Evolutionary conservation across 2,113 vertebrate species (phyloP).

Genomic region (Syngnathus scovelli): DNA sequence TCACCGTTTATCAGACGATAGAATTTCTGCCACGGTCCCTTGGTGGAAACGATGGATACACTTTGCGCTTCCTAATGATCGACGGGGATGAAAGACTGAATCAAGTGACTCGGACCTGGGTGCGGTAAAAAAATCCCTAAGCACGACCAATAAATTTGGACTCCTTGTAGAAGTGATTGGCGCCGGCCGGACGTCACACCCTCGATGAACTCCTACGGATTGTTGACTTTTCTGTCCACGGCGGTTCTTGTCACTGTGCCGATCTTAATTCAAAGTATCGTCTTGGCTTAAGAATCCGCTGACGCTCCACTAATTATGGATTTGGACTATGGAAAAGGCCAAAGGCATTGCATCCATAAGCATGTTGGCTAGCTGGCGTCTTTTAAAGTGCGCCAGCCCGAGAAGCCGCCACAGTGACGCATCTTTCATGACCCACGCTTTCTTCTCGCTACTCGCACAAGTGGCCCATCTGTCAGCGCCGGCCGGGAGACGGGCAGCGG

Average conservation of each 20-base stretch:
- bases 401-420: conserved; percentile 28
- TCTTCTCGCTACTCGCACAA: conserved; percentile 47
- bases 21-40: too few species aligned
- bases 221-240: background rate
- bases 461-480: conserved; percentile 47
- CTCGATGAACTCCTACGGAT: background rate
- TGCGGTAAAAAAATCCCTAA: background rate
- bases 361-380: conserved; percentile 30
- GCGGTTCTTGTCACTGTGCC: background rate
- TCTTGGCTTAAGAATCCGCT: background rate
- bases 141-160: background rate
- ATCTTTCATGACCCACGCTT: conserved; percentile 39
- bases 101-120: background rate
- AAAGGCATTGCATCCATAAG: conserved; percentile 22
- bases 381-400: conserved; percentile 31
- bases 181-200: background rate
- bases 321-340: background rate
- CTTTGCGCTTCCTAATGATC: too few species aligned
- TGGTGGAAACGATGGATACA: too few species aligned
- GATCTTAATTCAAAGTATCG: conserved; percentile 5
- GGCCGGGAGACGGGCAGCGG: conserved; percentile 34
- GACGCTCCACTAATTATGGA: conserved; percentile 9
- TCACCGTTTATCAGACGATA: too few species aligned
- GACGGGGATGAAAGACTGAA: too few species aligned
- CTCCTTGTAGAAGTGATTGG: background rate